Evolutionary conservation across 2,113 vertebrate genomes (phyloP).

Genomic region (Poeciliopsis retropinna): DNA sequence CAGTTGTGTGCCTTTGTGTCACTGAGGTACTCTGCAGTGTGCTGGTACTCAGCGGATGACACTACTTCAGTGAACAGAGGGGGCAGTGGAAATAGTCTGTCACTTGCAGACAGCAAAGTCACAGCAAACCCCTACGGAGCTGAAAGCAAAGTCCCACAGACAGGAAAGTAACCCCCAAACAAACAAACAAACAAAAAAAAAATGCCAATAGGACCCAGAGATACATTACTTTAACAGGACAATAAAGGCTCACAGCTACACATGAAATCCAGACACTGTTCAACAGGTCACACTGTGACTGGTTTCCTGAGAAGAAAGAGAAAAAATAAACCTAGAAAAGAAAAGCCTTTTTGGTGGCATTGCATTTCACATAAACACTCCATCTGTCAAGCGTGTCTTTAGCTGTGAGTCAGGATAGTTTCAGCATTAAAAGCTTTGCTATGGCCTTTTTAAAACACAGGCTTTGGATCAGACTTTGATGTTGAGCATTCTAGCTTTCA

Average conservation of each 20-base stretch:
- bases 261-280: constrained; percentile 34
- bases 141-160: constrained; percentile 47
- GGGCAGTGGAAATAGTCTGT: constrained; percentile 43
- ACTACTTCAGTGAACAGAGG: constrained; percentile 43
- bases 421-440: constrained; percentile 62
- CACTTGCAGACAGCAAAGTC: constrained; percentile 54
- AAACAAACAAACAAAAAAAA: constrained; percentile 6
- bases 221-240: constrained; percentile 23
- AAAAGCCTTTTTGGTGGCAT: constrained; percentile 36
- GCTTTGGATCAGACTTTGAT: constrained; percentile 58
- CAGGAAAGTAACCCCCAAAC: constrained; percentile 20
- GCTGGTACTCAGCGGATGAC: constrained; percentile 29
- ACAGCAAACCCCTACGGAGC: constrained; percentile 27
- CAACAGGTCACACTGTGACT: constrained; percentile 45
- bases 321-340: constrained; percentile 30
- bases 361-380: constrained; percentile 20
- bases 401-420: constrained; percentile 57
- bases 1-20: constrained; percentile 23
- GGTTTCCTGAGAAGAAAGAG: constrained; percentile 34
- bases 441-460: constrained; percentile 49
- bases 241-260: constrained; percentile 42
- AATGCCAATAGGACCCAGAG: constrained; percentile 35
- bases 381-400: constrained; percentile 54
- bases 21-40: constrained; percentile 41
- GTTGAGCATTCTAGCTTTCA: constrained; percentile 45